phyloP scores from a whole-genome alignment of 2,113 vertebrate species.

The Amblyornis subalaris region DNA sequence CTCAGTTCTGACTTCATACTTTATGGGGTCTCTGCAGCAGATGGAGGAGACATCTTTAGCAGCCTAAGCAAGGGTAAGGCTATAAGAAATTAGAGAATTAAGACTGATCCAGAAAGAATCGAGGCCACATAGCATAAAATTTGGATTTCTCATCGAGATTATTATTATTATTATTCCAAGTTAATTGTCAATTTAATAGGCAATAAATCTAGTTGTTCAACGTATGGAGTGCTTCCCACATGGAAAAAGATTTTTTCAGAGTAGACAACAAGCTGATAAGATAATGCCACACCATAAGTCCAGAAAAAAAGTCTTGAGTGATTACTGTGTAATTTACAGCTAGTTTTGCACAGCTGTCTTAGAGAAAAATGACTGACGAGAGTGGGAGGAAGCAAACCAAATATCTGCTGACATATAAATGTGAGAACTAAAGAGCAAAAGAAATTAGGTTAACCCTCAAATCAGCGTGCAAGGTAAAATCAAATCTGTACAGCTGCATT shows the following conservation, averaged over 20 bases:
- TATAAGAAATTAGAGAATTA: background rate
- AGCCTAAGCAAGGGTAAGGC: background rate
- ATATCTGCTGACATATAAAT: constrained; percentile 32
- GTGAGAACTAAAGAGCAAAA: constrained; percentile 29
- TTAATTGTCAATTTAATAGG: background rate
- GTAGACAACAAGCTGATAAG: constrained; percentile 9
- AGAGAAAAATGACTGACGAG: background rate
- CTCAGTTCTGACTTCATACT: background rate
- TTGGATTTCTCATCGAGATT: background rate
- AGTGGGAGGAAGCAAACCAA: background rate
- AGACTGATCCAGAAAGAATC: background rate
- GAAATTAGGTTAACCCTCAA: constrained; percentile 19
- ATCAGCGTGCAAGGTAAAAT: background rate
- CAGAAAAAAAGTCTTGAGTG: background rate
- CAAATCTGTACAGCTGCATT: background rate
- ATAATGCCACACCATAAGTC: background rate
- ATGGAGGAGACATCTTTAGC: background rate
- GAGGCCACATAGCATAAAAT: background rate
- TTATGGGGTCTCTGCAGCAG: background rate
- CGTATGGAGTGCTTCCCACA: background rate
- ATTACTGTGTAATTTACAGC: background rate
- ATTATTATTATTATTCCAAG: background rate
- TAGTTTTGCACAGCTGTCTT: background rate
- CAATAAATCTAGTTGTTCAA: constrained; percentile 15
- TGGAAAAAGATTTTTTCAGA: constrained; percentile 11